A percentile compares a stretch with the other conserved stretches of the same genome.
phyloP scores from a whole-genome alignment of 2,888 invertebrate genomes.

The Orgyia antiqua region DNA sequence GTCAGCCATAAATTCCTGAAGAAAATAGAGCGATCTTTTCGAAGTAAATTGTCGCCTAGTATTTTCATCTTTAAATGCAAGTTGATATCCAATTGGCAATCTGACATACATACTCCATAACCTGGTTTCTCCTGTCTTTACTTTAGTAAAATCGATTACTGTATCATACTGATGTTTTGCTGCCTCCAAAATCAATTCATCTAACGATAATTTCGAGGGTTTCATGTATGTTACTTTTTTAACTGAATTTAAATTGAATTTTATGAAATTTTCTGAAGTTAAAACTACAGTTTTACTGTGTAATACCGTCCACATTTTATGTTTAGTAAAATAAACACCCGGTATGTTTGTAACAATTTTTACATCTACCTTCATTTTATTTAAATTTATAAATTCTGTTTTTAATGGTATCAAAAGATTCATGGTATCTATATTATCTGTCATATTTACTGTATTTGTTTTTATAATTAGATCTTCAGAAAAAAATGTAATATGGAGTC shows the following conservation, averaged over 20 bases:
- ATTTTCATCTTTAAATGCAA: constrained; percentile 30
- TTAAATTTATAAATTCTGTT: constrained; percentile 15
- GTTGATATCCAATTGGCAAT: constrained; percentile 40
- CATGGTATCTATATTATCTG: constrained; percentile 35
- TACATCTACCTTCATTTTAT: constrained; percentile 36
- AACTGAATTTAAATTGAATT: constrained; percentile 19
- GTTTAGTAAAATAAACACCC: constrained; percentile 38
- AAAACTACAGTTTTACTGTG: constrained; percentile 39
- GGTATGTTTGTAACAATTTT: constrained; percentile 50
- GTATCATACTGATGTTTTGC: constrained; percentile 29
- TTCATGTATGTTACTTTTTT: constrained; percentile 23
- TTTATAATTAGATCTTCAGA: constrained; percentile 35
- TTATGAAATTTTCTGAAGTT: constrained; percentile 53
- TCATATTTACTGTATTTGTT: constrained; percentile 42
- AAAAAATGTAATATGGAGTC: constrained; percentile 45
- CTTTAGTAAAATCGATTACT: constrained; percentile 37
- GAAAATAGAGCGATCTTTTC: constrained; percentile 31
- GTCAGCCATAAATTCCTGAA: constrained; percentile 34
- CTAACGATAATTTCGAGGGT: constrained; percentile 25
- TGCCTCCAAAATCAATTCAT: constrained; percentile 33
- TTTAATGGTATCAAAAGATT: constrained; percentile 43
- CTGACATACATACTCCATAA: constrained; percentile 42
- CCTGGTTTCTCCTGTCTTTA: constrained; percentile 5
- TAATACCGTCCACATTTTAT: constrained; percentile 45
- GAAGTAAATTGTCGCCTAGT: constrained; percentile 21